Percentiles rank a stretch among this genome's conserved stretches.
phyloP scores from a whole-genome alignment of 2,797 vertebrate species.

The Myotis myotis region DNA sequence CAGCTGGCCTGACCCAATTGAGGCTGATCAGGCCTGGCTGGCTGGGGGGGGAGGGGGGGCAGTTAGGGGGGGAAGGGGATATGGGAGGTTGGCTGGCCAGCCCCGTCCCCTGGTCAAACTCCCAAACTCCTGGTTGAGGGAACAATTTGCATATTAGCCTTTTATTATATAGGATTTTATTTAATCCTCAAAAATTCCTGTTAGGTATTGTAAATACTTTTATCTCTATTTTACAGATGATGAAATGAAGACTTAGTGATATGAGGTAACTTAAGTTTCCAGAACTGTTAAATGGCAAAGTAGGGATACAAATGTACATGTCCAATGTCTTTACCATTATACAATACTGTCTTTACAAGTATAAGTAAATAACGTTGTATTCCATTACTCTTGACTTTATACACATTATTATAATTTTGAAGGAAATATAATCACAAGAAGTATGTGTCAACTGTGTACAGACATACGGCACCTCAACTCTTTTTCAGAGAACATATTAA shows the following conservation, averaged over 20 bases:
- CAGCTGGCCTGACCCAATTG: no score
- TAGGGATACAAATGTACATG: neutral
- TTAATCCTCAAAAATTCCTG: neutral
- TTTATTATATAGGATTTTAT: neutral
- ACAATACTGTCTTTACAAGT: neutral
- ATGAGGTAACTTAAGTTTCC: neutral
- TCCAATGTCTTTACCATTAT: neutral
- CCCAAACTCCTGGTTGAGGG: no score
- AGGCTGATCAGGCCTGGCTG: no score
- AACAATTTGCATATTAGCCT: no score
- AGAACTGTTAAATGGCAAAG: neutral
- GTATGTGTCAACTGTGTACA: neutral
- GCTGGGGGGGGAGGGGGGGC: rapidly evolving
- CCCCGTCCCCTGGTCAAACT: no score
- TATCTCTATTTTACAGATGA: neutral
- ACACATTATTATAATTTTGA: neutral
- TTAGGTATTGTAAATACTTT: neutral
- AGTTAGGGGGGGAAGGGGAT: no score
- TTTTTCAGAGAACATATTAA: neutral
- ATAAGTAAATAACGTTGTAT: neutral
- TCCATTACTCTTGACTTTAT: neutral
- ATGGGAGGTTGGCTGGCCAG: no score
- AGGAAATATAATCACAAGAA: neutral
- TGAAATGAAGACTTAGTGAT: neutral
- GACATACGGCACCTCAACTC: neutral